phyloP scores from a whole-genome alignment of 2,888 invertebrate genomes.

The Ennomos erosarius region DNA sequence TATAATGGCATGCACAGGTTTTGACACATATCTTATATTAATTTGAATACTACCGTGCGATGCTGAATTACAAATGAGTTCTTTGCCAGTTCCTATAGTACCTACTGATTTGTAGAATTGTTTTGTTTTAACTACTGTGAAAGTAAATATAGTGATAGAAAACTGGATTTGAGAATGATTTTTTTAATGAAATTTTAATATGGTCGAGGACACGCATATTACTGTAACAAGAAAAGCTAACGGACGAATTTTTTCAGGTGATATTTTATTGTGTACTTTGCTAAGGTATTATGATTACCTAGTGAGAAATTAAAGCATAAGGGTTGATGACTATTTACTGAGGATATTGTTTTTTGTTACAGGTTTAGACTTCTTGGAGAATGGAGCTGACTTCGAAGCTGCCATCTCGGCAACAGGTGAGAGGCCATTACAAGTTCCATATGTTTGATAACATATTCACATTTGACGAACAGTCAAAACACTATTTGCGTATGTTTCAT shows the following conservation, averaged over 20 bases:
- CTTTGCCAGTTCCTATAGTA: conserved; percentile 45
- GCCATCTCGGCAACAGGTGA: conserved; percentile 89
- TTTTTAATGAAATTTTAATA: conserved; percentile 31
- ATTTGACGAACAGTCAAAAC: conserved; percentile 19
- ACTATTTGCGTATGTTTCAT: conserved; percentile 30
- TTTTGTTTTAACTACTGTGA: conserved; percentile 5
- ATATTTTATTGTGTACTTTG: neutral
- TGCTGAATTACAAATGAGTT: conserved; percentile 37
- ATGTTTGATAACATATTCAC: conserved; percentile 20
- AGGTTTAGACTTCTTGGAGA: conserved; percentile 91
- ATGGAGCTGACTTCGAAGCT: conserved; percentile 90
- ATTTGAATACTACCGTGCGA: conserved; percentile 32
- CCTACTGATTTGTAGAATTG: neutral
- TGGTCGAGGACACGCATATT: conserved; percentile 39
- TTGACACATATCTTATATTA: conserved; percentile 32
- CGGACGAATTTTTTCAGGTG: conserved; percentile 55
- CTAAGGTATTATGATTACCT: no score
- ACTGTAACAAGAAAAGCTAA: conserved; percentile 42
- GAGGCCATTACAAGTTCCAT: conserved; percentile 36
- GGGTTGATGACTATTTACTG: no score
- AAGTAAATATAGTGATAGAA: conserved; percentile 11
- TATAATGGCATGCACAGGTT: conserved; percentile 33
- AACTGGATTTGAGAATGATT: conserved; percentile 22
- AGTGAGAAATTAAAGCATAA: no score
- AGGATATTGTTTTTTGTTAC: conserved; percentile 52